Evolutionary conservation across 53 echinoderm and acorn worm species (phyloP), one percentile per base, ranked within the genome.

Genomic region (Holothuria scabra): DNA sequence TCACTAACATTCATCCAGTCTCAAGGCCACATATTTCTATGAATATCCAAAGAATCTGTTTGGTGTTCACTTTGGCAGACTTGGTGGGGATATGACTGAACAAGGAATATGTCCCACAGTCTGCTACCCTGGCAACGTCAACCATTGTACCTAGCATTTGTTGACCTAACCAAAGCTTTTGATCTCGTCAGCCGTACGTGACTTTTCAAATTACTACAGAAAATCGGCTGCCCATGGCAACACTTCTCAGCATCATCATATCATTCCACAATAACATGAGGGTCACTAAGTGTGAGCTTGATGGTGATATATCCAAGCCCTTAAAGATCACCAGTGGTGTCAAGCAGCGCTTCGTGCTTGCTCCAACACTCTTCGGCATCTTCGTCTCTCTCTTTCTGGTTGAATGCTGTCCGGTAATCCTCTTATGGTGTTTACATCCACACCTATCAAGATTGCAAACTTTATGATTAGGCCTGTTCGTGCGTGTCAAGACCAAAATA

Each of bases 331-430:
- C 34, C 49, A 85, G 85, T 68, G 84, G 90, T 8, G 87, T 90
- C 18, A 90, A 93, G 58, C 87, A 93, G 79, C 85, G 93, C 16
- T 93, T 87, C 63, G 87, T 90, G 23, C 87, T 92, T 13, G 80
- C 92, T 22, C 92, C 89, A 11, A 92, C 83, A 8, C 87, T 89
- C 23, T 92, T 89, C 22, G 85, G 89, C 5, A 92, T 89, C 22
- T 89, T 92, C 89, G 89, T 89, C 29, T 70, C 89, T 5, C n/a
- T 89, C 24, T 74, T 89, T 12, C 89, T 89, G 16, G 20, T 9
- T 1, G n/a, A 26, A 78, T 30, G 93, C 89, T 8, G 84, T 69
- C 32, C 20, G 76, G 12, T 66, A 60, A 1, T 84, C 87, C 32
- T 9, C 66, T 19, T 87, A 90, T 1, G 88, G 90, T 28, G 65